Percentiles rank a stretch among this genome's conserved stretches.
Evolutionary conservation across 2,888 invertebrate genomes (phyloP).

Genomic region (Ophion costatus): DNA sequence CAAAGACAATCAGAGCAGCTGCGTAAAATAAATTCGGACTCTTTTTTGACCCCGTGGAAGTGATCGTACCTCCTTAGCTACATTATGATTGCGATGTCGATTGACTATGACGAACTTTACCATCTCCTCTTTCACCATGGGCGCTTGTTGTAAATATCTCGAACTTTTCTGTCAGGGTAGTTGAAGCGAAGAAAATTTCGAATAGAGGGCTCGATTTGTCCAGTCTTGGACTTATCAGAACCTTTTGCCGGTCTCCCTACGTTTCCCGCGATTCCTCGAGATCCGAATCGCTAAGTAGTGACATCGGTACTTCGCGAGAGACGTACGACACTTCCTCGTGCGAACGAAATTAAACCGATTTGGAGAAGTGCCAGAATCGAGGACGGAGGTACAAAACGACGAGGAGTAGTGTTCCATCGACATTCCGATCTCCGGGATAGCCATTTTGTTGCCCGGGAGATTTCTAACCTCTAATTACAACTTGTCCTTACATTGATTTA

Average conservation of each 20-base stretch:
- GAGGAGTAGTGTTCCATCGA: constrained; percentile 49
- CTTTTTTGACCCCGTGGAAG: no score
- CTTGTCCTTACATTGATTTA: neutral
- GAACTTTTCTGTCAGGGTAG: neutral
- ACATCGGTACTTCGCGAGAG: constrained; percentile 56
- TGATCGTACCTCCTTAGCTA: no score
- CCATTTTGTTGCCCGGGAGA: constrained; percentile 30
- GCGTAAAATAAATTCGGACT: no score
- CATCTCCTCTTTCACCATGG: no score
- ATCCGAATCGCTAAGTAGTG: constrained; percentile 49
- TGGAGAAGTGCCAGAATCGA: constrained; percentile 75
- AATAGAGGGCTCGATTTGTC: neutral
- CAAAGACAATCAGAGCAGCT: no score
- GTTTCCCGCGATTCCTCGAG: constrained; percentile 51
- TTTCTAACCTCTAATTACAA: constrained; percentile 1
- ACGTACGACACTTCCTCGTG: constrained; percentile 68
- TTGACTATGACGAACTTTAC: no score
- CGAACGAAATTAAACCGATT: constrained; percentile 78
- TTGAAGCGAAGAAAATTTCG: neutral
- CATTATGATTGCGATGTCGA: no score
- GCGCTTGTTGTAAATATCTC: no score
- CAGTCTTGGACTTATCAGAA: neutral
- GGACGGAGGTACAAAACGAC: constrained; percentile 25
- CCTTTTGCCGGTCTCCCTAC: constrained; percentile 14
- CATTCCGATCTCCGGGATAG: constrained; percentile 57